Evolutionary conservation across 2,797 vertebrate species (phyloP), one percentile per base, ranked within the genome.

Genomic region (Scomberomorus guttatus): DNA sequence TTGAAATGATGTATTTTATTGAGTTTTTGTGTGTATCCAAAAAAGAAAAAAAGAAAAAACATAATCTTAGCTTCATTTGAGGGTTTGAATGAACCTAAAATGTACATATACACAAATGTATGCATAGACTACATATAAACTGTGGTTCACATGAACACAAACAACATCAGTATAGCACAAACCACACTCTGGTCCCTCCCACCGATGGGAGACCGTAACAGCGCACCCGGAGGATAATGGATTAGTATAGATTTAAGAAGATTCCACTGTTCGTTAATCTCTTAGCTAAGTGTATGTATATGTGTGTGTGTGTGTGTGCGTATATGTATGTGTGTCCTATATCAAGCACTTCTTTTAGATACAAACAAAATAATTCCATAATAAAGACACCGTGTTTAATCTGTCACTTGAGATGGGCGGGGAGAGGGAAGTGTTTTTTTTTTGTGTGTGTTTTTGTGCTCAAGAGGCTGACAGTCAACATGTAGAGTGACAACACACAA

Each of bases 201-300:
- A 80, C 71, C n/a, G 61, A 51, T 29, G 66, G 85, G 82, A 89
- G 82, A 85, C 90, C 88, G 92, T 89, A 86, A 83, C 92, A 88
- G 83, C 63, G 69, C 94, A 91, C 93, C 94, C 89, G 92, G 90
- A 91, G 94, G 93, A 96, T 95, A 94, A 93, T 81, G 94, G 95
- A 97, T 97, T 97, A 97, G 92, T 94, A 85, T 93, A 87, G 87
- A 90, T 94, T 94, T 94, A 95, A 94, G 93, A 93, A 94, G 92
- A 95, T 94, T 90, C 93, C 88, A 77, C 75, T 86, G 77, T 89
- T 93, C 88, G 87, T 83, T 90, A 89, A 93, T 88, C 91, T 87
- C 83, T 83, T 83, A 81, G 83, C 84, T 84, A 82, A 73, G 75
- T 72, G 66, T 80, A 70, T 74, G 77, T 76, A 44, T 73, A 50